These are phyloP conservation scores for Oxycera nigricornis DNA, from an alignment of 2,888 invertebrate species.

Conservation along the genomic window DNA sequence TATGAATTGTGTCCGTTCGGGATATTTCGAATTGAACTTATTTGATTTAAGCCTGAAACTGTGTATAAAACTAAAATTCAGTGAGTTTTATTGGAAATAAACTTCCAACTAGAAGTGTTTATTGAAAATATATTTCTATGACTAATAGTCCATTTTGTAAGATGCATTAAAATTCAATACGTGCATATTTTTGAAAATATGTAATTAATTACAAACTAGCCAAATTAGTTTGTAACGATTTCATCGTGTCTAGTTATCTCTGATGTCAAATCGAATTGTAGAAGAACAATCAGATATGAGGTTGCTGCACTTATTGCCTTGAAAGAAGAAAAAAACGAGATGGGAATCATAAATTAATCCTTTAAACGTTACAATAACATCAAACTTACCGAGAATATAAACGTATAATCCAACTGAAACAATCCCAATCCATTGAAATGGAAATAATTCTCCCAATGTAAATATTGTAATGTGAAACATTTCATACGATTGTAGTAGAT, in stretches of 20 bases:
- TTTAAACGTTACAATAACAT: background rate
- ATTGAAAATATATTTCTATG: too few relatives aligned
- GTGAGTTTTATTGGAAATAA: too few relatives aligned
- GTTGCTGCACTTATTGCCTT: constrained; percentile 61
- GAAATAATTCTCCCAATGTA: constrained; percentile 61
- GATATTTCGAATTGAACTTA: too few relatives aligned
- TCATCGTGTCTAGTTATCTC: constrained; percentile 10
- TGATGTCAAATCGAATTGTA: constrained; percentile 57
- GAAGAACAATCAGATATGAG: constrained; percentile 61
- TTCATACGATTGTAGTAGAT: constrained; percentile 62
- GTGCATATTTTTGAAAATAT: too few relatives aligned
- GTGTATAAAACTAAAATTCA: too few relatives aligned
- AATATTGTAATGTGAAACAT: constrained; percentile 60
- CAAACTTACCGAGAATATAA: constrained; percentile 61
- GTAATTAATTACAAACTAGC: too few relatives aligned
- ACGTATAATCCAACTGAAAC: constrained; percentile 61
- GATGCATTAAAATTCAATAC: too few relatives aligned
- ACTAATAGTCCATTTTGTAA: too few relatives aligned
- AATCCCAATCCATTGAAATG: constrained; percentile 61
- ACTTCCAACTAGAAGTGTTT: too few relatives aligned
- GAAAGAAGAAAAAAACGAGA: constrained; percentile 42
- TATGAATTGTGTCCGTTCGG: too few relatives aligned
- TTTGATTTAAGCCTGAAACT: too few relatives aligned
- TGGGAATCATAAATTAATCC: background rate
- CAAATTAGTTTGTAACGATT: too few relatives aligned